These are phyloP conservation scores for Pyxicephalus adspersus DNA, from an alignment of 2,113 vertebrate genomes.

Conservation along the genomic window DNA sequence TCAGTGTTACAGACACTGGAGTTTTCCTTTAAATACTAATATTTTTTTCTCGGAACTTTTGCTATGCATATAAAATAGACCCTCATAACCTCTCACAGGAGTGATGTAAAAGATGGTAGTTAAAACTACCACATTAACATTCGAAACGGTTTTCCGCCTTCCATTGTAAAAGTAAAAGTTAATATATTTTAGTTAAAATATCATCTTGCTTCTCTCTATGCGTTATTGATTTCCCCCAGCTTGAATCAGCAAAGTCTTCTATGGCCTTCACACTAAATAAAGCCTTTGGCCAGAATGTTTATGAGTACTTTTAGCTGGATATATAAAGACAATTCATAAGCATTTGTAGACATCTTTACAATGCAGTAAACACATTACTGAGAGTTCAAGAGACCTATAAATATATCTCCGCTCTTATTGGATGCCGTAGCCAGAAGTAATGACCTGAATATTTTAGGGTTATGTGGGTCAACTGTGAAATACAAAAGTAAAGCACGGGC, in stretches of 20 bases:
- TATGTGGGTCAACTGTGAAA: too few species aligned
- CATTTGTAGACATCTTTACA: neutral
- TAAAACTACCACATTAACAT: constrained; percentile 17
- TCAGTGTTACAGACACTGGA: neutral
- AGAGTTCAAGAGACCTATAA: neutral
- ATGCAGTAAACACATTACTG: constrained; percentile 25
- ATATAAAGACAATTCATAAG: constrained; percentile 3
- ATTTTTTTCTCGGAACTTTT: constrained; percentile 11
- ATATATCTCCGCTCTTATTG: neutral
- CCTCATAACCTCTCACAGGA: constrained; percentile 16
- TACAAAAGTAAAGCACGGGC: too few species aligned
- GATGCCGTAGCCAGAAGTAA: too few species aligned
- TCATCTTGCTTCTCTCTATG: constrained; percentile 31
- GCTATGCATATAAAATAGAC: neutral
- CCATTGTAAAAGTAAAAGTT: constrained; percentile 46
- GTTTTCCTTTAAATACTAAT: neutral
- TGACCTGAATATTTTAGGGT: too few species aligned
- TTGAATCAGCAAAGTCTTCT: constrained; percentile 33
- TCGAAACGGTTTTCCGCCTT: neutral
- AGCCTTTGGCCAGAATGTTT: constrained; percentile 28
- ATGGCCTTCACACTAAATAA: constrained; percentile 40
- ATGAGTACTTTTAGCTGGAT: neutral
- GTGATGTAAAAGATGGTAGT: neutral
- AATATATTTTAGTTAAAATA: constrained; percentile 40
- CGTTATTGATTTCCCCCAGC: constrained; percentile 39